Percentiles rank a stretch among this genome's conserved stretches.
These are phyloP conservation scores for Rhabdomys dilectus DNA, from an alignment of 2,113 vertebrate genomes.

Conservation along the genomic window DNA sequence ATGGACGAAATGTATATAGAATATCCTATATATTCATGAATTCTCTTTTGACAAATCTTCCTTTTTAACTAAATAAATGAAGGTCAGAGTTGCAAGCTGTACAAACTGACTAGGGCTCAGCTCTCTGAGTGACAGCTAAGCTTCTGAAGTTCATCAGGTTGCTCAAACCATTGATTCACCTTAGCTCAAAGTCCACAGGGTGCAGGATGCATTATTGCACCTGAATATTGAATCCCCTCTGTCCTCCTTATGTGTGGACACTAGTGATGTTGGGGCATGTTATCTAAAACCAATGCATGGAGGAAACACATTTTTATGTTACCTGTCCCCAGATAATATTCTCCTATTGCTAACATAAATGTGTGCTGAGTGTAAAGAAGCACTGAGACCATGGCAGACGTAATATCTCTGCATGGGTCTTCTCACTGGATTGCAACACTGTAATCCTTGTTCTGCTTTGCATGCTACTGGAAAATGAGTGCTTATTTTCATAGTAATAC, in stretches of 20 bases:
- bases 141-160: background rate
- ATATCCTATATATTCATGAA: background rate
- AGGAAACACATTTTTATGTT: constrained; percentile 51
- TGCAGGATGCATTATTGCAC: background rate
- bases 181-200: background rate
- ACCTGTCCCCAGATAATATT: background rate
- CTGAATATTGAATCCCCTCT: background rate
- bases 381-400: constrained; percentile 62
- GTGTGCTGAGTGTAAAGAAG: constrained; percentile 64
- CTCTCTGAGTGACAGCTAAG: background rate
- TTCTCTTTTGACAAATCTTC: background rate
- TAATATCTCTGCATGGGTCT: constrained; percentile 82
- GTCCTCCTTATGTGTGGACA: background rate
- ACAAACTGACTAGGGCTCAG: background rate
- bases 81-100: background rate
- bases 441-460: constrained; percentile 71
- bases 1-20: background rate
- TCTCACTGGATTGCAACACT: constrained; percentile 67
- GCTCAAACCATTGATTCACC: no score
- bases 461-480: constrained; percentile 69
- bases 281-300: constrained; percentile 59
- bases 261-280: constrained; percentile 19
- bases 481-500: constrained; percentile 79
- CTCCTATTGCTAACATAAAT: constrained; percentile 77
- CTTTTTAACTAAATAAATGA: background rate